Conservation (phyloP, 2,888 invertebrate genomes). For the Torymus tubicola region DNA sequence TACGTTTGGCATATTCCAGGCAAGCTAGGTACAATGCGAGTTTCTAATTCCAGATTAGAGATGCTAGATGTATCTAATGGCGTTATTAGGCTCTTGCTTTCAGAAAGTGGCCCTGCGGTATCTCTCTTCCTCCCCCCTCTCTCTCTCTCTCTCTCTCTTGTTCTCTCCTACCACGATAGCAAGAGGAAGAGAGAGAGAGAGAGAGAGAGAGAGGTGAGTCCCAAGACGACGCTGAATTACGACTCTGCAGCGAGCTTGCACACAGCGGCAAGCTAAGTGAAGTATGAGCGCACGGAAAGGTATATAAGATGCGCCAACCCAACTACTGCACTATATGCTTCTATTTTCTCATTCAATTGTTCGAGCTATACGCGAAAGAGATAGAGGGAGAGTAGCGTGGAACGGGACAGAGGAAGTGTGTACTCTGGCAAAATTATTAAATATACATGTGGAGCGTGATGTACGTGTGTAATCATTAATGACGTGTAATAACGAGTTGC, state of each 20-base stretch:
- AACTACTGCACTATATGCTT: not conserved
- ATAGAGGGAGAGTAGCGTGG: not conserved
- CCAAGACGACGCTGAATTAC: constrained; percentile 71
- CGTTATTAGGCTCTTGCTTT: constrained; percentile 70
- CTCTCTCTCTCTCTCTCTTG: too few relatives aligned
- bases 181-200: too few relatives aligned
- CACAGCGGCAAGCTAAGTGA: constrained; percentile 41
- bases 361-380: not conserved
- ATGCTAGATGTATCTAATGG: constrained; percentile 72
- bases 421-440: too few relatives aligned
- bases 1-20: constrained; percentile 8
- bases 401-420: not conserved
- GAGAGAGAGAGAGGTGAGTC: constrained; percentile 66
- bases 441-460: too few relatives aligned
- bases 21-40: constrained; percentile 22
- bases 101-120: constrained; percentile 66
- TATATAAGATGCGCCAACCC: constrained; percentile 20
- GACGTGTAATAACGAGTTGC: too few relatives aligned
- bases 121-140: too few relatives aligned
- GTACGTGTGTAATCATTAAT: too few relatives aligned
- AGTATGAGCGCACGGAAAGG: constrained; percentile 31
- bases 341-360: constrained; percentile 11
- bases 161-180: too few relatives aligned
- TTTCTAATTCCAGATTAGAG: constrained; percentile 67
- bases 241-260: constrained; percentile 56